Evolutionary conservation across 2,113 vertebrate species (phyloP).

Genomic region (Podilymbus podiceps): DNA sequence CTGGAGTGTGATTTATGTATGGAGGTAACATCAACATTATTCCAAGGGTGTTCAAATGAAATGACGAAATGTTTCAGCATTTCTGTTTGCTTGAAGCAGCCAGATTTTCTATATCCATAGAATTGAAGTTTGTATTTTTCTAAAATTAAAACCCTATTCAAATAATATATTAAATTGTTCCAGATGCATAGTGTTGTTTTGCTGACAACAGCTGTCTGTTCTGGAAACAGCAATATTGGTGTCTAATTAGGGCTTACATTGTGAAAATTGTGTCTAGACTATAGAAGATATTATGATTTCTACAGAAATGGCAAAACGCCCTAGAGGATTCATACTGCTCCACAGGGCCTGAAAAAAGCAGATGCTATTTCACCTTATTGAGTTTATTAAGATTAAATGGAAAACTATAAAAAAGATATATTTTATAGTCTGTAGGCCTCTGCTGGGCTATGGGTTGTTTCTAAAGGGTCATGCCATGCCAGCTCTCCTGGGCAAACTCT

Average conservation of each 20-base stretch:
- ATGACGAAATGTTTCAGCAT: neutral
- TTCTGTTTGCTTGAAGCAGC: neutral
- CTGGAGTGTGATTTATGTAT: neutral
- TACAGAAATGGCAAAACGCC: neutral
- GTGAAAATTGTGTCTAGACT: neutral
- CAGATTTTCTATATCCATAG: neutral
- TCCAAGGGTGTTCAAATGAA: neutral
- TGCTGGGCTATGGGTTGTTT: neutral
- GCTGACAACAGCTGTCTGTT: neutral
- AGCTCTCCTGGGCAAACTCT: neutral
- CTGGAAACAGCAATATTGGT: neutral
- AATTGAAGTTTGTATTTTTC: neutral
- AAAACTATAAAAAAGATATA: accelerated
- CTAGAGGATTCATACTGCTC: neutral
- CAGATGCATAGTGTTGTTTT: neutral
- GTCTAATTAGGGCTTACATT: neutral
- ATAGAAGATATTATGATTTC: neutral
- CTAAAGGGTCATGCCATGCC: neutral
- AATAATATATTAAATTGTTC: neutral
- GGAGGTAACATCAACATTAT: neutral
- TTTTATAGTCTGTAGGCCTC: neutral
- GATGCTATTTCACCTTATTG: neutral
- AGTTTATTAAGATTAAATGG: neutral
- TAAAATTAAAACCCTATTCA: neutral
- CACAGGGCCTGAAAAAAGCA: neutral